phyloP scores from a whole-genome alignment of 2,888 invertebrate species.

The Sinodicranocentrus sp. region DNA sequence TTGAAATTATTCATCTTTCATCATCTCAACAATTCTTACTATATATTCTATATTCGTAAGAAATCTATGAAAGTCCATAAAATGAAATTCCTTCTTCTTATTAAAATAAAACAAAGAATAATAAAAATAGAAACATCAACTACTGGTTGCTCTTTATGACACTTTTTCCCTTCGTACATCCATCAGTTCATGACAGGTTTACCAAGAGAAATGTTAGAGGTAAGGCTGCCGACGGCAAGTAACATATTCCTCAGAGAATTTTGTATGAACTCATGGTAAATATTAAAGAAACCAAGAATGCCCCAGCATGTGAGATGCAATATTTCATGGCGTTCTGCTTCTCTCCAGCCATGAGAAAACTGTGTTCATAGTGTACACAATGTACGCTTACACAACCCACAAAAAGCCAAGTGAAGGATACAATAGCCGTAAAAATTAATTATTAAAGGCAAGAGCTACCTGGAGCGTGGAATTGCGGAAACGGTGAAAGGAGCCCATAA shows the following conservation, averaged over 20 bases:
- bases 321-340: neutral
- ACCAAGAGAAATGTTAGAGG: constrained; percentile 21
- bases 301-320: constrained; percentile 12
- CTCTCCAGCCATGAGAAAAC: neutral
- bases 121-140: no score
- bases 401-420: constrained; percentile 31
- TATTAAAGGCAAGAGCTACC: constrained; percentile 54
- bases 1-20: no score
- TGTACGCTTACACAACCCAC: neutral
- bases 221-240: constrained; percentile 24
- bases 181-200: constrained; percentile 15
- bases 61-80: no score
- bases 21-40: no score
- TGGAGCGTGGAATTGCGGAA: constrained; percentile 38
- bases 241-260: constrained; percentile 17
- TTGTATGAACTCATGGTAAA: constrained; percentile 22
- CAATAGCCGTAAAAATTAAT: constrained; percentile 56
- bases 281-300: no score
- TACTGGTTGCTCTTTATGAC: no score
- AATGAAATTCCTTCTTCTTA: no score
- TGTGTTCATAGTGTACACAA: neutral
- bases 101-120: no score
- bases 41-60: no score
- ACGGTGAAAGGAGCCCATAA: constrained; percentile 26
- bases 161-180: constrained; percentile 4